Percentiles rank a stretch among this genome's conserved stretches.
phyloP scores from a whole-genome alignment of 2,797 vertebrate species.

The Siniperca obscura region DNA sequence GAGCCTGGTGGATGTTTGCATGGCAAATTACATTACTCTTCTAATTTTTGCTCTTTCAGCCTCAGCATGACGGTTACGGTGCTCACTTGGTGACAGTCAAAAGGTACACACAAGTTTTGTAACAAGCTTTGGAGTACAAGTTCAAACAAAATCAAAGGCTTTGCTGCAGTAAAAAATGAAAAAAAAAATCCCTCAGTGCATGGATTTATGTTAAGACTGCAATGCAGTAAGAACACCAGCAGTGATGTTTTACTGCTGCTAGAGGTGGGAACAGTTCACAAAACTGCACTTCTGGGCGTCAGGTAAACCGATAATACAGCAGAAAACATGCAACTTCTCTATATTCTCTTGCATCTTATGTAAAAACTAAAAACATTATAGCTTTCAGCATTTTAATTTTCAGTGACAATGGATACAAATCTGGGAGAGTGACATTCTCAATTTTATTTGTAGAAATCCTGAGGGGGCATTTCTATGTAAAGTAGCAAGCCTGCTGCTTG shows the following conservation, averaged over 20 bases:
- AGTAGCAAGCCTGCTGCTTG: not conserved
- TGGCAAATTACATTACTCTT: slow-evolving; percentile 21
- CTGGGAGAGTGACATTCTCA: not conserved
- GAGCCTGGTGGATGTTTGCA: slow-evolving; percentile 13
- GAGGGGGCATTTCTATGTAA: not conserved
- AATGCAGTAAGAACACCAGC: slow-evolving; percentile 70
- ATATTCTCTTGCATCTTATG: not conserved
- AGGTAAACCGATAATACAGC: not conserved
- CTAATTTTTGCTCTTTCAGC: slow-evolving; percentile 50
- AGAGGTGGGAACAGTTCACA: slow-evolving; percentile 9
- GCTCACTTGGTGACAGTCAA: slow-evolving; percentile 32
- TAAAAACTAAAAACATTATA: not conserved
- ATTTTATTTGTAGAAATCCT: not conserved
- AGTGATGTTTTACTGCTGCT: slow-evolving; percentile 41
- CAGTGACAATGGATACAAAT: not conserved
- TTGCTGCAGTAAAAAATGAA: slow-evolving; percentile 51
- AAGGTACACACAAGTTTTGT: slow-evolving; percentile 49
- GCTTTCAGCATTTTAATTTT: not conserved
- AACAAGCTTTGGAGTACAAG: slow-evolving; percentile 48
- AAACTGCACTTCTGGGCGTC: slow-evolving; percentile 1
- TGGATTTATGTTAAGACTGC: slow-evolving; percentile 63
- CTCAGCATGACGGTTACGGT: slow-evolving; percentile 23
- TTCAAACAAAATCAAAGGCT: slow-evolving; percentile 45
- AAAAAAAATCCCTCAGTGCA: not conserved
- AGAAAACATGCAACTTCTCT: not conserved